These are phyloP conservation scores for Neogale vison DNA, from an alignment of 2,113 vertebrate species.

Conservation along the genomic window DNA sequence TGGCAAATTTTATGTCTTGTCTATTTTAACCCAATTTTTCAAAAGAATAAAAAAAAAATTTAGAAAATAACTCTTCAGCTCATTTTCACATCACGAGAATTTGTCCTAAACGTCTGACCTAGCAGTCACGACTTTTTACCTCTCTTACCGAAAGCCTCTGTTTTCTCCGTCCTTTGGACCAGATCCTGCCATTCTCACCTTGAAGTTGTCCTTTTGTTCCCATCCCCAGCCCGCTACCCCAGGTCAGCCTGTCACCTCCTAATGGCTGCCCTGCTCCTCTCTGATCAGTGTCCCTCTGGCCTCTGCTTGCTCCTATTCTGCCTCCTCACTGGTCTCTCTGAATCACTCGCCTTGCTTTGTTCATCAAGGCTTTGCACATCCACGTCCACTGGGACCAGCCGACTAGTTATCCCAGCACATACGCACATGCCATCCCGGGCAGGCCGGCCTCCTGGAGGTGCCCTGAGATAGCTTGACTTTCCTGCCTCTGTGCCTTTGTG, in stretches of 20 bases:
- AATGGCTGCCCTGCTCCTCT: not conserved
- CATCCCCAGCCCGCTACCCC: fast-evolving
- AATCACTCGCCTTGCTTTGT: not conserved
- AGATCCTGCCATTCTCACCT: not conserved
- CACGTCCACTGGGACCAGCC: not conserved
- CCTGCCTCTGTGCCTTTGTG: not conserved
- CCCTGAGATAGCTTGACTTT: not conserved
- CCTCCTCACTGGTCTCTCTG: not conserved
- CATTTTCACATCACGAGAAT: not conserved
- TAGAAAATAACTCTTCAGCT: not conserved
- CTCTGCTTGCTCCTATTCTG: not conserved
- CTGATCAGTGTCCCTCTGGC: not conserved
- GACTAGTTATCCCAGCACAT: not conserved
- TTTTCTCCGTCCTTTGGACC: not conserved
- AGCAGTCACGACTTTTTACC: not conserved
- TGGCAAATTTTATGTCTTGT: not conserved
- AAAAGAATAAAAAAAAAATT: not conserved
- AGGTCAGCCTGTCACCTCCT: not conserved
- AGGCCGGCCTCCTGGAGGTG: not conserved
- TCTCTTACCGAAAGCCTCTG: not conserved
- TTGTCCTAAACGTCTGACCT: not conserved
- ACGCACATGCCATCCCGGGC: fast-evolving
- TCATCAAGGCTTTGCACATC: not conserved
- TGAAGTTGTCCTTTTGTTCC: not conserved
- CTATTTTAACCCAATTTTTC: not conserved